These are phyloP conservation scores for Sinosuthora webbiana DNA, from an alignment of 2,113 vertebrate genomes.

Conservation along the genomic window DNA sequence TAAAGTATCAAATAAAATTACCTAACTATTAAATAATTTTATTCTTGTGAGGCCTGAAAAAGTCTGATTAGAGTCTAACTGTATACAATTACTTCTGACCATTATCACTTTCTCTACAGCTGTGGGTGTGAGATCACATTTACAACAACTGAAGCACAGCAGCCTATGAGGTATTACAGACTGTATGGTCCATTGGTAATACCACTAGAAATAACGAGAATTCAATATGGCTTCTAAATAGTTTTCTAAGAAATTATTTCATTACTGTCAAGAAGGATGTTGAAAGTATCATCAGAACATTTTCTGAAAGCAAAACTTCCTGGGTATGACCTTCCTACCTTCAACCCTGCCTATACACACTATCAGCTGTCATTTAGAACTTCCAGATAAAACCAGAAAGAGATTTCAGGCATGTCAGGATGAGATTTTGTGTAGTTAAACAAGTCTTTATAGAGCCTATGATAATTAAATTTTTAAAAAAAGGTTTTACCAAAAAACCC, in stretches of 20 bases:
- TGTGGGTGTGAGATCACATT: background rate
- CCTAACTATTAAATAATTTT: background rate
- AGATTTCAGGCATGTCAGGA: background rate
- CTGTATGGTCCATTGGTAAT: background rate
- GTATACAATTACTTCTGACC: background rate
- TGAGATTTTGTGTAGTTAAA: background rate
- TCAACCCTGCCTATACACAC: background rate
- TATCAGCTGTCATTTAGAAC: background rate
- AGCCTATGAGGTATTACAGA: background rate
- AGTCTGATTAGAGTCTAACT: background rate
- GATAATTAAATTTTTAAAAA: background rate
- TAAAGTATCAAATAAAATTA: background rate
- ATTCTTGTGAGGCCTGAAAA: background rate
- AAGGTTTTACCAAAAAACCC: background rate
- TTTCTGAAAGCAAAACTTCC: background rate
- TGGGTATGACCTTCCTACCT: background rate
- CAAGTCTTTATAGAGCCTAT: background rate
- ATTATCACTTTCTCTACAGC: background rate
- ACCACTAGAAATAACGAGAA: background rate
- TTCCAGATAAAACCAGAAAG: background rate
- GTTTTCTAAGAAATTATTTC: background rate
- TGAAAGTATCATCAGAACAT: background rate
- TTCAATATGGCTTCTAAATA: background rate
- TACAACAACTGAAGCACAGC: background rate
- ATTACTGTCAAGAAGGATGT: background rate